Base-by-base conservation (phyloP, 2,113 vertebrate species). In the Noctilio leporinus region DNA sequence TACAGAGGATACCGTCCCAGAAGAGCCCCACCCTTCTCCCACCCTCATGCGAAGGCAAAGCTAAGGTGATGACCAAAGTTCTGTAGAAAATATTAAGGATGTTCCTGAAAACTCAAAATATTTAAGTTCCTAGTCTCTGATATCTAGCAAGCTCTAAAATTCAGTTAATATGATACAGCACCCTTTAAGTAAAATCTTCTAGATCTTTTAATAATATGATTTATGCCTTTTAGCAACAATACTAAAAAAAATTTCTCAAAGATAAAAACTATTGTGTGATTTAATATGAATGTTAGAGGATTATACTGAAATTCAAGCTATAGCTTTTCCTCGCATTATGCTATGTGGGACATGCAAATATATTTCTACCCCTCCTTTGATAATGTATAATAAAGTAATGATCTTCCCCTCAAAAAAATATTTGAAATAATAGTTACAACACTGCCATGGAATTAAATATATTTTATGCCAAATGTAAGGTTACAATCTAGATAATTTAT, bases 401-500 rank as follows among this genome's bases (percentile, higher is more conserved):
- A 15, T 5, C 11, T 5, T 53, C 4, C 5, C 1, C 11, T 7
- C 1, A 3, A 43, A 92, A 72, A 11, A 3, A 9, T 59, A 7
- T 62, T 76, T 49, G 20, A 83, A 72, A 75, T 5, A 59, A 35
- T 80, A 16, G 1, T 69, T 76, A 49, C 10, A 59, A 19, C 14
- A n/a, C 38, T 86, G 14, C 7, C 22, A 14, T 55, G 19, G 12
- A 10, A 19, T 28, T 0, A 55, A 67, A 33, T 28, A 20, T 7
- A 53, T 30, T 65, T 6, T 24, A 40, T 22, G 19, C 2, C 6
- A 89, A 57, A 84, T 65, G 7, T 24, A 57, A 95, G 28, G 6
- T 82, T 94, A 19, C 3, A 70, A 53, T 85, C 6, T 65, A 5
- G 28, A 81, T 65, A 85, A 95, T 84, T n/a, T 51, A 33, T 47